phyloP scores from a whole-genome alignment of 1,140 invertebrate species.

The Leptonema lineaticorne region DNA sequence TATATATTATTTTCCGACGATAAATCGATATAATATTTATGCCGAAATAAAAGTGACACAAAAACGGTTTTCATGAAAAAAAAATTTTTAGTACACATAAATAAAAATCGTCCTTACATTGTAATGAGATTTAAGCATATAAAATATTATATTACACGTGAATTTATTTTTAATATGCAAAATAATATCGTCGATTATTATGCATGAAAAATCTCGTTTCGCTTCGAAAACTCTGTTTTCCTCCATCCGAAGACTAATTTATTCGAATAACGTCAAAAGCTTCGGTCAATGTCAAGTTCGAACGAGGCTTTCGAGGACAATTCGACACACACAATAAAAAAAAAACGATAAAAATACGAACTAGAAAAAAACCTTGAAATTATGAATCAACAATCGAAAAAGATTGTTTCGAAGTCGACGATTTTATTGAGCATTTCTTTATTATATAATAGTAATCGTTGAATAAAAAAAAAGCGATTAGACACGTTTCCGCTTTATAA shows the following conservation, averaged over 20 bases:
- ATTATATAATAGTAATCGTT: too few species aligned
- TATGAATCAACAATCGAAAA: not conserved
- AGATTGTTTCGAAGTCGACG: not conserved
- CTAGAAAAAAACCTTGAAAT: slow-evolving; percentile 3
- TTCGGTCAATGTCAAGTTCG: slow-evolving; percentile 12
- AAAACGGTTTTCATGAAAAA: too few species aligned
- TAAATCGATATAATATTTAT: too few species aligned
- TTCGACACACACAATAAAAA: not conserved
- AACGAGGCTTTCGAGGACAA: not conserved
- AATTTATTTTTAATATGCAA: too few species aligned
- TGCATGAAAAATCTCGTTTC: not conserved
- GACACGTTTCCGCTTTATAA: not conserved
- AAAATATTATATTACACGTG: too few species aligned
- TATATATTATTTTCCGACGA: too few species aligned
- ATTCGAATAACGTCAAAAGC: slow-evolving; percentile 6
- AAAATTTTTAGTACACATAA: not conserved
- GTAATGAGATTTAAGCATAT: not conserved
- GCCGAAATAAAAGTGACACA: too few species aligned
- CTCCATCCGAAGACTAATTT: not conserved
- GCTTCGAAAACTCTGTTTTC: not conserved
- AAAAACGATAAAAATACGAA: not conserved
- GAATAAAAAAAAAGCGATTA: slow-evolving; percentile 13
- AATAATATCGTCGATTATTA: not conserved
- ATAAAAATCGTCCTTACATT: not conserved
- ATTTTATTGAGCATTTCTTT: not conserved